A percentile compares a stretch with the other conserved stretches of the same genome.
Conservation (phyloP, 1,140 invertebrate species). For the Mycetomoellerius zeteki region DNA sequence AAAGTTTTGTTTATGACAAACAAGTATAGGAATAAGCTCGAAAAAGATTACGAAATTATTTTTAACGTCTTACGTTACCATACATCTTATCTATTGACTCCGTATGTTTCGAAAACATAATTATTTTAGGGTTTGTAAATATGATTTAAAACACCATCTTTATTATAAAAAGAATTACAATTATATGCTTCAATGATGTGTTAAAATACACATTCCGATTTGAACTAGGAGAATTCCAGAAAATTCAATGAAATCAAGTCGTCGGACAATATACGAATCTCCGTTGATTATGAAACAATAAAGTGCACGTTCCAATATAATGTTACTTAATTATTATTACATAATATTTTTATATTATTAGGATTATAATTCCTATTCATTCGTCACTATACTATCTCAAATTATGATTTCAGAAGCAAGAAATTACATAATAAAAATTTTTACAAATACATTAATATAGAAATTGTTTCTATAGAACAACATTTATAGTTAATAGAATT, state of each 20-base stretch:
- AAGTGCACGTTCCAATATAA: conserved; percentile 20
- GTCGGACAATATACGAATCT: not conserved
- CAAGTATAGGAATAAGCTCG: not conserved
- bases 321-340: not conserved
- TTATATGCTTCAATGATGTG: not conserved
- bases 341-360: not conserved
- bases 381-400: no score
- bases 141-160: not conserved
- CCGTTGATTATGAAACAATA: not conserved
- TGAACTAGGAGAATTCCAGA: not conserved
- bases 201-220: not conserved
- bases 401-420: no score
- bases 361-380: no score
- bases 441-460: no score
- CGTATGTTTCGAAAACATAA: conserved; percentile 32
- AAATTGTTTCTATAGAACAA: no score
- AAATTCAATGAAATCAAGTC: not conserved
- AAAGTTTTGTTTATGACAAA: not conserved
- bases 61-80: conserved; percentile 21
- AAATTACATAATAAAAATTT: no score
- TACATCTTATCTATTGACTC: conserved; percentile 37
- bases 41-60: conserved; percentile 7
- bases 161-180: not conserved
- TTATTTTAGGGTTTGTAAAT: not conserved
- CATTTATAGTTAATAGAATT: no score